These are phyloP conservation scores for Heterohyrax brucei DNA, from an alignment of 2,797 vertebrate genomes.

Conservation along the genomic window DNA sequence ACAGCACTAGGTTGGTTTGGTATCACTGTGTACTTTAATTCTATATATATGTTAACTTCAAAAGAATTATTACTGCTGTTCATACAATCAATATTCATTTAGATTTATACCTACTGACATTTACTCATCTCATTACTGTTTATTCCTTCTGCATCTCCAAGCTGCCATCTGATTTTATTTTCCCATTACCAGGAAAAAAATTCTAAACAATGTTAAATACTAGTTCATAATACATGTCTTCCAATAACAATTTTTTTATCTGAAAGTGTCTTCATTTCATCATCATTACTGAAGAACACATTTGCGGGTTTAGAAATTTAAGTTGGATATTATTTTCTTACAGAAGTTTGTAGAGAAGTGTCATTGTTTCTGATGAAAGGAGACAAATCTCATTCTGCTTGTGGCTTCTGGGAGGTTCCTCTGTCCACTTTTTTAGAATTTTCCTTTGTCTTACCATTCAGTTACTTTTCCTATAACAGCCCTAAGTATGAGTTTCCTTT, in stretches of 20 bases:
- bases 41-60: no score
- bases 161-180: not conserved
- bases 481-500: slow-evolving; percentile 31
- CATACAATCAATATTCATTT: not conserved
- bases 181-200: not conserved
- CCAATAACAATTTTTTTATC: not conserved
- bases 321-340: not conserved
- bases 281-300: not conserved
- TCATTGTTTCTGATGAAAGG: not conserved
- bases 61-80: no score
- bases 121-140: not conserved
- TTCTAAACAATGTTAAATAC: no score
- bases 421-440: not conserved
- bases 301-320: slow-evolving; percentile 48
- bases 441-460: not conserved
- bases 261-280: slow-evolving; percentile 58
- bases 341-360: slow-evolving; percentile 1
- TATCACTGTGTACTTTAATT: not conserved
- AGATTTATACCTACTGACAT: not conserved
- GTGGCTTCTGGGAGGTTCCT: not conserved
- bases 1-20: not conserved
- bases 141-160: not conserved
- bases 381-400: slow-evolving; percentile 19
- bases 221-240: not conserved
- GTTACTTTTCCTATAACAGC: not conserved